These are phyloP conservation scores for Uloborus diversus DNA, from an alignment of 1,140 invertebrate genomes.

Conservation along the genomic window DNA sequence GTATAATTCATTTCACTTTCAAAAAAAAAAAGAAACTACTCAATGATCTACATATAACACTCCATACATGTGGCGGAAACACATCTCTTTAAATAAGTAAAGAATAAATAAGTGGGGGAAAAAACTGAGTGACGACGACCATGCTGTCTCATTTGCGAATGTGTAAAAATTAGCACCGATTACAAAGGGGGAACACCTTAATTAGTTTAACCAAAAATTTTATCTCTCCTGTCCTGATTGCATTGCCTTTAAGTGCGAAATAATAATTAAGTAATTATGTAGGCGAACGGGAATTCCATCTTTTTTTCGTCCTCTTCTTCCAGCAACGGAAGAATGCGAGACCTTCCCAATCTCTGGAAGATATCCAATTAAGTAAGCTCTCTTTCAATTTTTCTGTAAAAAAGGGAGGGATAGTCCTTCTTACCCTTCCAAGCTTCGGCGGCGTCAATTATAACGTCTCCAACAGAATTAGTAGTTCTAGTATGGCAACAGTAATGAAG, in stretches of 20 bases:
- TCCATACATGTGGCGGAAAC: too few species aligned
- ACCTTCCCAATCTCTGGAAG: constrained; percentile 12
- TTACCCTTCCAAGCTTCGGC: too few species aligned
- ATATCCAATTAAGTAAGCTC: constrained; percentile 50
- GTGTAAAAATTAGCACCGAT: constrained; percentile 35
- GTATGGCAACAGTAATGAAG: too few species aligned
- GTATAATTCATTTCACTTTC: too few species aligned
- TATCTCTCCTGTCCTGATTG: constrained; percentile 44
- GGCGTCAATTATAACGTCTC: too few species aligned
- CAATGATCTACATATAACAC: too few species aligned
- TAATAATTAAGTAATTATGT: constrained; percentile 53
- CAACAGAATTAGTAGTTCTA: too few species aligned
- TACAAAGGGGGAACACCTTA: constrained; percentile 35
- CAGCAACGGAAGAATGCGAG: neutral
- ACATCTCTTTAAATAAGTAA: too few species aligned
- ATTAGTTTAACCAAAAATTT: constrained; percentile 54
- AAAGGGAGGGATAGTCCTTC: neutral
- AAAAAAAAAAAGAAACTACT: too few species aligned
- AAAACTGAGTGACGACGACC: too few species aligned
- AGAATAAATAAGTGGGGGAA: neutral
- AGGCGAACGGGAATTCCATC: constrained; percentile 28
- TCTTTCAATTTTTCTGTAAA: constrained; percentile 7
- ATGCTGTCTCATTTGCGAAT: neutral
- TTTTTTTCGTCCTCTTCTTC: neutral
- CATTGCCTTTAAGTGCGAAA: constrained; percentile 52